Conservation (phyloP, 2,113 vertebrate species). For the Anser brachyrhynchus region DNA sequence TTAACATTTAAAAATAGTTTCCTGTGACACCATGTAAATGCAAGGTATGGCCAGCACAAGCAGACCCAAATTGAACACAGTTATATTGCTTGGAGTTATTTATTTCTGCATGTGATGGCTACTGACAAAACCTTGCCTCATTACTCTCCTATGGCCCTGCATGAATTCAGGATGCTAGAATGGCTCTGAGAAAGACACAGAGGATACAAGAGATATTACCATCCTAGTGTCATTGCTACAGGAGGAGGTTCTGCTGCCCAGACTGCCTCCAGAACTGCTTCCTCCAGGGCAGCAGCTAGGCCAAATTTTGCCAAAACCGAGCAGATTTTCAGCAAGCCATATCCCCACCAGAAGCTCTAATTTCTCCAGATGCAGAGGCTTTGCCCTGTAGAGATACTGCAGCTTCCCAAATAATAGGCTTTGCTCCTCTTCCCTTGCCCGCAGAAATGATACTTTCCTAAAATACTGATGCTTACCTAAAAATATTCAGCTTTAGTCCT, state of each 20-base stretch:
- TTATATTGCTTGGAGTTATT: not conserved
- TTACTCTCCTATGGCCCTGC: not conserved
- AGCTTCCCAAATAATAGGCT: not conserved
- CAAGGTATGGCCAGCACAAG: not conserved
- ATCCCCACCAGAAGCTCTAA: not conserved
- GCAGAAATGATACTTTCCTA: not conserved
- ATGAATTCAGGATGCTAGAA: not conserved
- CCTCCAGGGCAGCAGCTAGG: not conserved
- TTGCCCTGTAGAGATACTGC: not conserved
- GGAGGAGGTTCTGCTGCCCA: not conserved
- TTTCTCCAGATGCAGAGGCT: not conserved
- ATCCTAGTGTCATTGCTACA: not conserved
- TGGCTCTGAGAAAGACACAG: not conserved
- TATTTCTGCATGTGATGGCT: conserved; percentile 16
- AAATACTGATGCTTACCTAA: not conserved
- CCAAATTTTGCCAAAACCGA: not conserved
- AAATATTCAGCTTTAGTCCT: not conserved
- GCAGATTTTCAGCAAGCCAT: not conserved
- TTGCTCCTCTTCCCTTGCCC: not conserved
- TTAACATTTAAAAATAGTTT: conserved; percentile 25
- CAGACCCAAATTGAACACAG: not conserved
- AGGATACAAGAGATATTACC: not conserved
- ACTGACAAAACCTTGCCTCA: not conserved
- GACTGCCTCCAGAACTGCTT: not conserved
- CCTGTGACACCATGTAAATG: not conserved